phyloP scores from a whole-genome alignment of 2,888 invertebrate genomes.

The Sesia bembeciformis region DNA sequence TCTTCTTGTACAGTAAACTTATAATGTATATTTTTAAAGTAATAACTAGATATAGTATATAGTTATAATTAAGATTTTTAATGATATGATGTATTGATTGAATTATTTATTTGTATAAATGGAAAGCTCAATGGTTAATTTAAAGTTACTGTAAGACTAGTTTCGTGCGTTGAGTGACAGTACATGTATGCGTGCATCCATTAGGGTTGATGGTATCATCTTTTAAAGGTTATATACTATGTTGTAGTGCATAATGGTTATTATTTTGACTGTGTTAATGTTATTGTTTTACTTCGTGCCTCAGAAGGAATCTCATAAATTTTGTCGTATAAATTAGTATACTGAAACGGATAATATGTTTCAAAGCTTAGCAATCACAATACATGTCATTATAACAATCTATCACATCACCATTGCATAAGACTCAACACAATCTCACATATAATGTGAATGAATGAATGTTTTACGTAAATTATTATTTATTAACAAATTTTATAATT shows the following conservation, averaged over 20 bases:
- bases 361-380: too few species aligned
- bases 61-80: conserved; percentile 33
- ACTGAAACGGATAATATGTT: too few species aligned
- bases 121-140: conserved; percentile 71
- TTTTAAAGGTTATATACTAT: conserved; percentile 35
- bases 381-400: too few species aligned
- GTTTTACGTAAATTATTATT: too few species aligned
- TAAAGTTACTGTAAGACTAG: conserved; percentile 61
- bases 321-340: conserved; percentile 20
- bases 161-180: conserved; percentile 52
- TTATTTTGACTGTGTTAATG: conserved; percentile 30
- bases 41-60: conserved; percentile 21
- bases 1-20: conserved; percentile 32
- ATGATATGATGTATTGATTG: conserved; percentile 38
- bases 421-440: too few species aligned
- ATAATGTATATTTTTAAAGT: conserved; percentile 7
- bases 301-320: conserved; percentile 65
- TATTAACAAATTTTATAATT: too few species aligned
- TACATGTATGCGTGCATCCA: conserved; percentile 41
- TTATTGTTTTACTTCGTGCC: conserved; percentile 62
- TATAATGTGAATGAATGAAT: too few species aligned
- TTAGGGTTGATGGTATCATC: conserved; percentile 13
- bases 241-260: conserved; percentile 1
- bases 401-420: too few species aligned
- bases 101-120: conserved; percentile 72